These are phyloP conservation scores for Scrobipalpa costella DNA, from an alignment of 2,888 invertebrate genomes.

Conservation along the genomic window DNA sequence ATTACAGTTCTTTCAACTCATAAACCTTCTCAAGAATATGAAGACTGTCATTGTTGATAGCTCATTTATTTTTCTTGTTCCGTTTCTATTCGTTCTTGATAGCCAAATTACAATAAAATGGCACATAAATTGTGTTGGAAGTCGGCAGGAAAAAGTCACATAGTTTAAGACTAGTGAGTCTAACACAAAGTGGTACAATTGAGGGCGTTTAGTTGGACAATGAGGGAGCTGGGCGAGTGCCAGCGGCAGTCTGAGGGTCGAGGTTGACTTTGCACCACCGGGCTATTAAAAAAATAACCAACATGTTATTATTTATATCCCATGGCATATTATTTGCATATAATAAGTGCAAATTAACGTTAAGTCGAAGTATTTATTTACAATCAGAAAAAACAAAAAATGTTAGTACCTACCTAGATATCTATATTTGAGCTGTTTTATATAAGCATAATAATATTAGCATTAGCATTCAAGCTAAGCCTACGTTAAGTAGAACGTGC, in stretches of 20 bases:
- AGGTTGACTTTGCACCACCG: not conserved
- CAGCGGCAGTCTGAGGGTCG: not conserved
- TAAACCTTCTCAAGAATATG: not conserved
- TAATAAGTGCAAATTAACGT: no score
- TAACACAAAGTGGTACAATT: slow-evolving; percentile 19
- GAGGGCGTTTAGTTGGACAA: slow-evolving; percentile 16
- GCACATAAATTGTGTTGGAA: not conserved
- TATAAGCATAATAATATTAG: no score
- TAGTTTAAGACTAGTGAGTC: not conserved
- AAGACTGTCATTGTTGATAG: not conserved
- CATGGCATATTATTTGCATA: no score
- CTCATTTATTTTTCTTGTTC: not conserved
- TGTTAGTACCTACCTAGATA: no score
- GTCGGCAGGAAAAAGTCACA: not conserved
- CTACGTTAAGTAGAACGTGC: not conserved
- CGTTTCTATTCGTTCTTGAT: not conserved
- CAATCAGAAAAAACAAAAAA: no score
- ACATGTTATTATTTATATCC: no score
- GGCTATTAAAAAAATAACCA: not conserved
- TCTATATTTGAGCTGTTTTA: no score
- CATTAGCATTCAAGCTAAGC: not conserved
- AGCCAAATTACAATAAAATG: not conserved
- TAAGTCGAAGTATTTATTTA: no score
- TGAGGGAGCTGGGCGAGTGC: slow-evolving; percentile 23
- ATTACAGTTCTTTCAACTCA: not conserved